Evolutionary conservation across 2,888 invertebrate genomes (phyloP).

Genomic region (Uloborus plumipes): DNA sequence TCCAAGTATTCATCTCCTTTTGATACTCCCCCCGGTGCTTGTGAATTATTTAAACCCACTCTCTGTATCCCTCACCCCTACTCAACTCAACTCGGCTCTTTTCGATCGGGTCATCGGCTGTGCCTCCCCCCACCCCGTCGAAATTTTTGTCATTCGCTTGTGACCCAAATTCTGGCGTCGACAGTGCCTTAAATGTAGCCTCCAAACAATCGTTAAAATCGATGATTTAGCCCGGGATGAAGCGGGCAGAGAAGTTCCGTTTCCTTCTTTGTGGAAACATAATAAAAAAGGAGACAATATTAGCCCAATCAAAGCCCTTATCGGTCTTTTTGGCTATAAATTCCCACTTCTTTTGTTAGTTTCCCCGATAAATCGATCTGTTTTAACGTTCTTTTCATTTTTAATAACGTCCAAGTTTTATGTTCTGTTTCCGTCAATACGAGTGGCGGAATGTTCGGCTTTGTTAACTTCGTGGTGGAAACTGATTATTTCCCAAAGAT

Average conservation of each 20-base stretch:
- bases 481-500: too few relatives aligned
- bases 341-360: conserved; percentile 15
- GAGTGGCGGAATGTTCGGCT: too few relatives aligned
- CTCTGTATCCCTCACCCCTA: too few relatives aligned
- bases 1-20: too few relatives aligned
- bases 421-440: too few relatives aligned
- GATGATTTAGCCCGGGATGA: conserved; percentile 30
- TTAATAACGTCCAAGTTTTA: not conserved
- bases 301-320: conserved; percentile 44
- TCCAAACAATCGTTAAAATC: conserved; percentile 49
- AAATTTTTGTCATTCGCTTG: conserved; percentile 1
- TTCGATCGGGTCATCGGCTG: conserved; percentile 28
- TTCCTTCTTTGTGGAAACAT: conserved; percentile 14
- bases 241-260: conserved; percentile 27
- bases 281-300: conserved; percentile 42
- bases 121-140: not conserved
- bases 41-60: too few relatives aligned
- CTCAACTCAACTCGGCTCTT: too few relatives aligned
- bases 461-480: too few relatives aligned
- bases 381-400: conserved; percentile 1
- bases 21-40: too few relatives aligned
- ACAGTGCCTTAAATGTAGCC: conserved; percentile 10
- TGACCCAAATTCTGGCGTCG: conserved; percentile 29
- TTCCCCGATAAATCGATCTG: conserved; percentile 18
- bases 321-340: conserved; percentile 20